phyloP scores from a whole-genome alignment of 2,888 invertebrate species.

The Noctua comes region DNA sequence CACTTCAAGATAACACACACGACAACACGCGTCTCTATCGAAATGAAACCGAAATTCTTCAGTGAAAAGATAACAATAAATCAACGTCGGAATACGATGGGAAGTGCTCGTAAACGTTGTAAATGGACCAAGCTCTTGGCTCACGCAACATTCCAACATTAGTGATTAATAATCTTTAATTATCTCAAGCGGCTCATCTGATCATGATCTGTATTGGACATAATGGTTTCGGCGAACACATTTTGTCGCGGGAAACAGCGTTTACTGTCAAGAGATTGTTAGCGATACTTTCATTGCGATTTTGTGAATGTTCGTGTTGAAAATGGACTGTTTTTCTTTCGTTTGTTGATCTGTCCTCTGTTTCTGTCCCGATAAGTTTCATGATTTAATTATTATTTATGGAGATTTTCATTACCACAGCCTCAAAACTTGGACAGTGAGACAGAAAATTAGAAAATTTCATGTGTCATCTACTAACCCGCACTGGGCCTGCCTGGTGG shows the following conservation, averaged over 20 bases:
- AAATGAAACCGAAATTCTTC: slow-evolving; percentile 57
- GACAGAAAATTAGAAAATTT: background rate
- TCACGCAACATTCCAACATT: slow-evolving; percentile 64
- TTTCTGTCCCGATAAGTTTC: background rate
- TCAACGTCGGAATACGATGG: slow-evolving; percentile 43
- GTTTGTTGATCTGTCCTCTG: background rate
- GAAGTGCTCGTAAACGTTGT: slow-evolving; percentile 54
- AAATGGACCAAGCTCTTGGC: slow-evolving; percentile 32
- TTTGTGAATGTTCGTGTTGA: background rate
- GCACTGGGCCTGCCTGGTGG: background rate
- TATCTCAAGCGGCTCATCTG: slow-evolving; percentile 46
- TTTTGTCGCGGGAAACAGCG: slow-evolving; percentile 22
- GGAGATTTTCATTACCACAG: background rate
- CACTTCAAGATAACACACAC: slow-evolving; percentile 16
- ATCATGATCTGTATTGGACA: slow-evolving; percentile 59
- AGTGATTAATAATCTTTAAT: slow-evolving; percentile 58
- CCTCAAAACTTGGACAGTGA: background rate
- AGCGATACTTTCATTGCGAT: slow-evolving; percentile 29
- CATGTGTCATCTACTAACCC: background rate
- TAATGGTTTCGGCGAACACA: slow-evolving; percentile 58
- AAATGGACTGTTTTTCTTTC: background rate
- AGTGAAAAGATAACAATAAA: slow-evolving; percentile 58
- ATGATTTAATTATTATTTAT: background rate
- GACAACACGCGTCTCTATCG: slow-evolving; percentile 12
- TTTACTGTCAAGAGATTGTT: background rate